Conservation (phyloP, 1,140 invertebrate genomes). For the Drosophila bocqueti region DNA sequence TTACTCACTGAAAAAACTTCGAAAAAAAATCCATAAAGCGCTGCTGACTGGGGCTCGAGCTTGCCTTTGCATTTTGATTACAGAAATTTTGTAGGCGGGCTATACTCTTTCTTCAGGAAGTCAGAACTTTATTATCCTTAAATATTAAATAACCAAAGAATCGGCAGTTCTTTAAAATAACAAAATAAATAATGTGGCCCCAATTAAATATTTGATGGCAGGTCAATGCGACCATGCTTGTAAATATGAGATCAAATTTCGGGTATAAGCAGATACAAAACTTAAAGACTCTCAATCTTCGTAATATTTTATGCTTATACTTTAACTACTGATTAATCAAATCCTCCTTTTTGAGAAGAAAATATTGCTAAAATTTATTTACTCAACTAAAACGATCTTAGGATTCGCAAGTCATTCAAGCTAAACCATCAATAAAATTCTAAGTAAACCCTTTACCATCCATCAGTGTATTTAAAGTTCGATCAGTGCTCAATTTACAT, state of each 20-base stretch:
- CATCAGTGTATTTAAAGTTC: constrained; percentile 28
- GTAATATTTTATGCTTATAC: not conserved
- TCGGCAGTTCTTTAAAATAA: not conserved
- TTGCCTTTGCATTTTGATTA: constrained; percentile 60
- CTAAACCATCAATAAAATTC: constrained; percentile 1
- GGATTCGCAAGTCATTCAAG: not conserved
- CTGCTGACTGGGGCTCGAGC: constrained; percentile 17
- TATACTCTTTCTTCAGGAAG: not conserved
- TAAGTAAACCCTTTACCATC: constrained; percentile 42
- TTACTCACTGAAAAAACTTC: constrained; percentile 27
- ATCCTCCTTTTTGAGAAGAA: not conserved
- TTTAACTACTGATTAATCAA: not conserved
- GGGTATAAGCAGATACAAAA: not conserved
- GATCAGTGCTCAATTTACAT: not conserved
- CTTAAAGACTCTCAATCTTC: not conserved
- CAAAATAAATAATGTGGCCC: not conserved
- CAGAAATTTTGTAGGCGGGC: constrained; percentile 39
- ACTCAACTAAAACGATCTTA: not conserved
- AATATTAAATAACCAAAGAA: not conserved
- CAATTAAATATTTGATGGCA: too few species aligned
- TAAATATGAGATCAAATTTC: not conserved
- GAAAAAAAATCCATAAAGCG: constrained; percentile 29
- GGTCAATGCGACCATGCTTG: not conserved
- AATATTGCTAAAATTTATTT: not conserved
- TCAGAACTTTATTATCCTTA: not conserved